Evolutionary conservation across 2,888 invertebrate species (phyloP), one percentile per base, ranked within the genome.

Genomic region (Agapostemon virescens): DNA sequence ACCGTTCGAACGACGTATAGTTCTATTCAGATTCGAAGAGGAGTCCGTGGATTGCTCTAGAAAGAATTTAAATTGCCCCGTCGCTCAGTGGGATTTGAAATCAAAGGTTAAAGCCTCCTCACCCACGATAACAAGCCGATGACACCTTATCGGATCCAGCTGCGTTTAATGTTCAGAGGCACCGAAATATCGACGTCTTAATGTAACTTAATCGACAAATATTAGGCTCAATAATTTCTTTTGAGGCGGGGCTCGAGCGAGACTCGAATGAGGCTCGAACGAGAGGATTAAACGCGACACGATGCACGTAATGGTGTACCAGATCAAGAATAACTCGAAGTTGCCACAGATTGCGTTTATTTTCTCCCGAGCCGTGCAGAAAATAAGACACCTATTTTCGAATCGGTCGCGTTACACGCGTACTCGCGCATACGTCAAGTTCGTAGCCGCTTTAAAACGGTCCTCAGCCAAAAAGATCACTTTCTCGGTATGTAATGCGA

Each of bases 321-420:
- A 79, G 82, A 78, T 84, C 85, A 66, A 87, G 84, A 89, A 89
- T 89, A 89, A 76, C 84, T 58, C 74, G 33, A 13, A 75, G 74
- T 86, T 86, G 85, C 86, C 84, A 85, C 87, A 83, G 86, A 89
- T 85, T 66, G 84, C 77, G 88, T 88, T 89, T 90, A 90, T 90
- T 90, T 90, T 88, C 85, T 87, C 86, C 74, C 70, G 83, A 73
- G 79, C 70, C 80, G 82, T 71, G 85, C 86, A 84, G 85, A 88
- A 89, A 90, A 89, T 89, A 89, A 86, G 85, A 83, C 72, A 72
- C 83, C 84, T 90, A 90, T 89, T 90, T 90, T 86, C 76, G 87
- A 82, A 83, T 76, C 74, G 85, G 79, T 79, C 84, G 84, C 79
- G 84, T 84, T 85, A 74, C 83, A 70, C 81, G 79, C 79, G 75